phyloP scores from a whole-genome alignment of 2,888 invertebrate species.

The Caenorhabditis sulstoni region DNA sequence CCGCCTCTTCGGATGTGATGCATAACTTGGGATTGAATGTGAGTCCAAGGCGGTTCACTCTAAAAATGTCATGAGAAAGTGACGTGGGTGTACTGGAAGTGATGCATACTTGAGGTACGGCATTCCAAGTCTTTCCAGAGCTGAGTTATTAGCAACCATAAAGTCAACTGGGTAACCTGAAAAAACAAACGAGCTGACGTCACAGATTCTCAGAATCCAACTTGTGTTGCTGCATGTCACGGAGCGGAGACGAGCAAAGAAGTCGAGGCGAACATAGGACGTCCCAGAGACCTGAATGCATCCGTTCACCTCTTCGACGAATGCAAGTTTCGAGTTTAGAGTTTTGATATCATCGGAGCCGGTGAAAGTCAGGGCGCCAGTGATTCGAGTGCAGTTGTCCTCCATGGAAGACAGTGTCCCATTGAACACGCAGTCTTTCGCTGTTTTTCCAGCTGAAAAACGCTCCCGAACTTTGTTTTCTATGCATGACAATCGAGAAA shows the following conservation, averaged over 20 bases:
- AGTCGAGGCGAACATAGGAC: slow-evolving; percentile 45
- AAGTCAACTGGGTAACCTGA: slow-evolving; percentile 39
- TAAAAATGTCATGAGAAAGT: too few relatives aligned
- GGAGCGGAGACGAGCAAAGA: slow-evolving; percentile 52
- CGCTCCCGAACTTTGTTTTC: too few relatives aligned
- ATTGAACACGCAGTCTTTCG: slow-evolving; percentile 53
- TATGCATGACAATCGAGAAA: too few relatives aligned
- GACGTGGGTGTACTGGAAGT: too few relatives aligned
- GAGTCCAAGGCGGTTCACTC: slow-evolving; percentile 51
- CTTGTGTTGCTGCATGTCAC: slow-evolving; percentile 43
- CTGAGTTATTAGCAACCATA: slow-evolving; percentile 47
- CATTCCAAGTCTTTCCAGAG: slow-evolving; percentile 54
- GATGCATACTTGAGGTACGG: slow-evolving; percentile 53
- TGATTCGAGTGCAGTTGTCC: slow-evolving; percentile 52
- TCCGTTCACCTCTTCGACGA: slow-evolving; percentile 50
- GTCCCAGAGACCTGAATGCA: slow-evolving; percentile 48
- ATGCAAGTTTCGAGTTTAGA: slow-evolving; percentile 47
- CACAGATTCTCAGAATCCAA: slow-evolving; percentile 4
- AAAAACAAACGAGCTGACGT: slow-evolving; percentile 7
- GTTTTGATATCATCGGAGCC: slow-evolving; percentile 40
- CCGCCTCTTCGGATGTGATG: slow-evolving; percentile 38
- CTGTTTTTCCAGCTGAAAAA: slow-evolving; percentile 49
- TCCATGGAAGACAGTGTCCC: slow-evolving; percentile 43
- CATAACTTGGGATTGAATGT: slow-evolving; percentile 55
- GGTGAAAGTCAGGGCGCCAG: slow-evolving; percentile 10